Conservation (phyloP, 2,888 invertebrate genomes). For the Gortyna flavago region DNA sequence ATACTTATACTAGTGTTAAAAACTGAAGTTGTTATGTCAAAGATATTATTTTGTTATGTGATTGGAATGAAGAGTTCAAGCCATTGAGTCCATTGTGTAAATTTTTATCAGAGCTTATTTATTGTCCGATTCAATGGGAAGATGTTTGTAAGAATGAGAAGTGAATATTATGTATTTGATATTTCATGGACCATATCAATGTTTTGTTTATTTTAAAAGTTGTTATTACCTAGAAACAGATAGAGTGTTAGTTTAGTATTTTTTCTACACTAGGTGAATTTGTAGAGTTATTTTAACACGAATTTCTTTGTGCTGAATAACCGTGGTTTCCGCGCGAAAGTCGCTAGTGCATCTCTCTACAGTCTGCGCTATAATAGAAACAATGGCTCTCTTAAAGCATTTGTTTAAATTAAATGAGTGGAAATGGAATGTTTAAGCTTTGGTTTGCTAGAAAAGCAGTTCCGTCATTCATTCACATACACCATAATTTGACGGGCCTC, state of each 20-base stretch:
- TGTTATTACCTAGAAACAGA: neutral
- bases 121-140: neutral
- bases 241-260: conserved; percentile 5
- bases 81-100: conserved; percentile 17
- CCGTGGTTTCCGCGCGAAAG: neutral
- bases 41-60: conserved; percentile 42
- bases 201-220: neutral
- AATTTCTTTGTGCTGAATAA: neutral
- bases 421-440: neutral
- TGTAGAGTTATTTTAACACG: neutral
- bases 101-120: conserved; percentile 38
- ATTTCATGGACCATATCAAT: neutral
- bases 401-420: neutral
- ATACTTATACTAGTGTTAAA: conserved; percentile 12
- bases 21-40: conserved; percentile 17
- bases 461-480: too few species aligned
- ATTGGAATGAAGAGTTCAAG: neutral
- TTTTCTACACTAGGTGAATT: neutral
- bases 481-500: too few species aligned
- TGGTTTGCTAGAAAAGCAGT: neutral
- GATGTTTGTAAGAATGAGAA: neutral
- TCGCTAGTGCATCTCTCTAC: neutral
- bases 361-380: neutral
- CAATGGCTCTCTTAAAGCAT: neutral
- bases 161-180: neutral